Percentiles rank a stretch among this genome's conserved stretches.
Conservation (phyloP, 2,797 vertebrate species). For the Botia kubotai region DNA sequence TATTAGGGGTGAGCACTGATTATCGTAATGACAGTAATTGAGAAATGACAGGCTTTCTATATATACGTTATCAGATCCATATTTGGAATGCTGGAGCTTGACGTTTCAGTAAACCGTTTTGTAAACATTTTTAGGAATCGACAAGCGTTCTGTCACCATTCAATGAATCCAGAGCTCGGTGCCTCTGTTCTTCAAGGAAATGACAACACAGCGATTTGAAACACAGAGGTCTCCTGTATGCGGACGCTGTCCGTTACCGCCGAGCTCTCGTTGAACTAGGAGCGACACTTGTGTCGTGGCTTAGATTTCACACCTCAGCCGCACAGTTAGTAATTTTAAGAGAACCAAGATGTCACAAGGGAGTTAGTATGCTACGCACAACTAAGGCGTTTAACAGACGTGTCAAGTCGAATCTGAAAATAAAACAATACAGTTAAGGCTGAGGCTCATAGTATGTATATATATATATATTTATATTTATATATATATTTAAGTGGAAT, state of each 20-base stretch:
- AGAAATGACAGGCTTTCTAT: constrained; percentile 27
- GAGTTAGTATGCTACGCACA: constrained; percentile 63
- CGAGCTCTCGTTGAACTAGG: constrained; percentile 44
- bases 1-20: constrained; percentile 55
- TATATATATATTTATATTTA: neutral
- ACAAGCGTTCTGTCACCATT: constrained; percentile 51
- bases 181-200: constrained; percentile 64
- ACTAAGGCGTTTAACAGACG: constrained; percentile 66
- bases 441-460: constrained; percentile 67
- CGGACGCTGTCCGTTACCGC: constrained; percentile 53
- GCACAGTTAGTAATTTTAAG: constrained; percentile 75
- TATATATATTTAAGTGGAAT: constrained; percentile 39
- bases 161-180: constrained; percentile 66
- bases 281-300: constrained; percentile 41
- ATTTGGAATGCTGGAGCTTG: constrained; percentile 62
- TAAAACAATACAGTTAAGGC: constrained; percentile 74
- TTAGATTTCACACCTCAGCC: constrained; percentile 55
- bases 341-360: constrained; percentile 58
- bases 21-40: neutral
- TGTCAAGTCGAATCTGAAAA: constrained; percentile 51
- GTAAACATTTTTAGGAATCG: constrained; percentile 66
- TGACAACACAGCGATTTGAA: constrained; percentile 66
- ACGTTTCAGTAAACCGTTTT: constrained; percentile 66
- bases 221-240: constrained; percentile 68
- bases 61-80: constrained; percentile 49